A percentile compares a stretch with the other conserved stretches of the same genome.
Evolutionary conservation across 2,113 vertebrate genomes (phyloP).

Genomic region (Xenopus borealis): DNA sequence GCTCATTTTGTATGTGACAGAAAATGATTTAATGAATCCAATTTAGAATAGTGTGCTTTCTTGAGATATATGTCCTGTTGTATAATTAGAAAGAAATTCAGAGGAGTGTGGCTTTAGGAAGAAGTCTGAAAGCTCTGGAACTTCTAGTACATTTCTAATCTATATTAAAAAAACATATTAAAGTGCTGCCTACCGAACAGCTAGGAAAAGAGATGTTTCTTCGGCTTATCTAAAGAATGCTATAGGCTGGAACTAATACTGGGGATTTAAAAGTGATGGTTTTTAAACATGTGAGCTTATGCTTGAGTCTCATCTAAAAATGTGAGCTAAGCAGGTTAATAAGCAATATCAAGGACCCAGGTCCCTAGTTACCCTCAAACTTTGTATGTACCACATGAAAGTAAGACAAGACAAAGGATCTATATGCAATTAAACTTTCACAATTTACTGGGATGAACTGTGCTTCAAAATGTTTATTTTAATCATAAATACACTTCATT

Average conservation of each 20-base stretch:
- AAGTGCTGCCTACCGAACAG: background rate
- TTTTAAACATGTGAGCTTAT: background rate
- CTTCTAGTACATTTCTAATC: constrained; percentile 13
- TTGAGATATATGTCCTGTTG: constrained; percentile 55
- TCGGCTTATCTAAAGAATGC: constrained; percentile 1
- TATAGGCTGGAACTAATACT: constrained; percentile 8
- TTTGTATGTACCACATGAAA: too few relatives aligned
- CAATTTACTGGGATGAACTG: too few relatives aligned
- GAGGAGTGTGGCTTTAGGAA: constrained; percentile 42
- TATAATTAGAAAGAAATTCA: constrained; percentile 50
- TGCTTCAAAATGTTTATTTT: too few relatives aligned
- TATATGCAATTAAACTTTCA: too few relatives aligned
- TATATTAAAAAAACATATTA: constrained; percentile 12
- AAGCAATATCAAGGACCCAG: too few relatives aligned
- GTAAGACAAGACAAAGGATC: too few relatives aligned
- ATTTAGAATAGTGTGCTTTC: constrained; percentile 56
- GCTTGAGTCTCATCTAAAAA: background rate
- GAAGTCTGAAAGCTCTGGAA: constrained; percentile 1
- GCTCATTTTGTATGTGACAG: constrained; percentile 52
- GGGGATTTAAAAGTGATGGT: background rate
- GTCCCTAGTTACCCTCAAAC: too few relatives aligned
- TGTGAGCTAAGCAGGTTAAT: background rate
- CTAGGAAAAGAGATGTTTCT: background rate
- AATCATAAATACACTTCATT: too few relatives aligned
- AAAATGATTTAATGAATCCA: constrained; percentile 59